Base-by-base conservation (phyloP, 2,113 vertebrate species). In the Electrona antarctica region DNA sequence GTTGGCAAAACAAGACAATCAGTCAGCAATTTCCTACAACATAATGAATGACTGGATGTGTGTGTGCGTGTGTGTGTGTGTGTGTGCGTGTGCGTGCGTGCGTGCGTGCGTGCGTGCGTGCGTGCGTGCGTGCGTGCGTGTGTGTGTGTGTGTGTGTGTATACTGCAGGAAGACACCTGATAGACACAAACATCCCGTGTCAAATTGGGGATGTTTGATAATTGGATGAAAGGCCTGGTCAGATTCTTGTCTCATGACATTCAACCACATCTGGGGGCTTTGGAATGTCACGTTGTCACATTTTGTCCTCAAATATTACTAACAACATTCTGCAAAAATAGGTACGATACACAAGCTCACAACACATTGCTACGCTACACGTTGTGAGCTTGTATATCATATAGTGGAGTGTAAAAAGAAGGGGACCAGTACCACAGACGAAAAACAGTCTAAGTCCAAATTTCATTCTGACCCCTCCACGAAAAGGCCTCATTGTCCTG, bases 1-100 rank as follows among this genome's bases (percentile, higher is more conserved):
- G 83, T 85, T 89, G 79, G 84, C 88, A 85, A 89, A 89, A 89
- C 73, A 76, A 82, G 51, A 69, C 72, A 71, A 71, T 56, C 73
- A 60, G 45, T 8, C 65, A 74, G 64, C 54, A 70, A 64, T 69
- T 76, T 88, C 75, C 83, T 74, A 72, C 7, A 69, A 33, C 10
- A 1, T 51, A 15, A 10, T 50, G 13, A n/a, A n/a, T 1, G 47
- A 49, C 13, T 75, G 78, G 84, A 52, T 86, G 79, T 68, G n/a
- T 71, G 7, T 15, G 9, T 50, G 2, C 67, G 4, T 51, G 3
- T n/a, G 14, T 60, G 63, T 56, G 60, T 68, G 57, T 75, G 67
- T 58, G 60, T 56, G 41, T 69, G 51, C 7, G 46, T 46, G 52
- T 54, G 64, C 13, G 12, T 59, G 47, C 55, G 61, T 59, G 71